phyloP scores from a whole-genome alignment of 2,113 vertebrate species.

The Peromyscus polionotus region DNA sequence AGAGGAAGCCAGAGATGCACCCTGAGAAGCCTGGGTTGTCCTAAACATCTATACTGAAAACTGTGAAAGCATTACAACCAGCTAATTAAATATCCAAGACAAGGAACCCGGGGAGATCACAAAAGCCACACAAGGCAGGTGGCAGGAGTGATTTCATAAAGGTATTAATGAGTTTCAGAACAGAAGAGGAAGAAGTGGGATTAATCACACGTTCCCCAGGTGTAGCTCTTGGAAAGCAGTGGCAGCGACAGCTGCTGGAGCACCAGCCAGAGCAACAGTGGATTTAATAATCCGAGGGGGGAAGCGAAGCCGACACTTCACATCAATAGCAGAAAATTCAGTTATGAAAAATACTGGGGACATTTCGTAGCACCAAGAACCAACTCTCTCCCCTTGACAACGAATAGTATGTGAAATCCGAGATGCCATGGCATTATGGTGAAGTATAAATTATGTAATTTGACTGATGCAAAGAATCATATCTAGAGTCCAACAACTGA shows the following conservation, averaged over 20 bases:
- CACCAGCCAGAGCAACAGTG: not conserved
- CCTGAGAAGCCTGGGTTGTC: not conserved
- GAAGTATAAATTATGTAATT: not conserved
- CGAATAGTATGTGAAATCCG: not conserved
- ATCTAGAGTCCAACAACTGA: not conserved
- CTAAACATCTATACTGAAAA: not conserved
- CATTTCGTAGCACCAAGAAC: not conserved
- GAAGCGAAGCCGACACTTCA: not conserved
- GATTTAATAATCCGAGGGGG: not conserved
- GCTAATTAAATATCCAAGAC: slow-evolving; percentile 5
- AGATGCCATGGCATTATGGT: not conserved
- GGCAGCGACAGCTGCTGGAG: not conserved
- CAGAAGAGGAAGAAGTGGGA: not conserved
- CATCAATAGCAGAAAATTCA: not conserved
- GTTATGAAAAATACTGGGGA: not conserved
- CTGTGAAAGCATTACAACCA: not conserved
- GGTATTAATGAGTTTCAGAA: slow-evolving; percentile 22
- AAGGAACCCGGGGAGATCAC: not conserved
- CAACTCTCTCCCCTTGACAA: not conserved
- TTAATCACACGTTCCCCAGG: not conserved
- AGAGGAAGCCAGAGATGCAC: not conserved
- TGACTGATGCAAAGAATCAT: not conserved
- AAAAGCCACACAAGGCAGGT: not conserved
- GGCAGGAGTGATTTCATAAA: slow-evolving; percentile 21
- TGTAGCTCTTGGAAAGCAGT: slow-evolving; percentile 12